phyloP scores from a whole-genome alignment of 2,797 vertebrate species.

The Parauchenoglanis ngamensis region DNA sequence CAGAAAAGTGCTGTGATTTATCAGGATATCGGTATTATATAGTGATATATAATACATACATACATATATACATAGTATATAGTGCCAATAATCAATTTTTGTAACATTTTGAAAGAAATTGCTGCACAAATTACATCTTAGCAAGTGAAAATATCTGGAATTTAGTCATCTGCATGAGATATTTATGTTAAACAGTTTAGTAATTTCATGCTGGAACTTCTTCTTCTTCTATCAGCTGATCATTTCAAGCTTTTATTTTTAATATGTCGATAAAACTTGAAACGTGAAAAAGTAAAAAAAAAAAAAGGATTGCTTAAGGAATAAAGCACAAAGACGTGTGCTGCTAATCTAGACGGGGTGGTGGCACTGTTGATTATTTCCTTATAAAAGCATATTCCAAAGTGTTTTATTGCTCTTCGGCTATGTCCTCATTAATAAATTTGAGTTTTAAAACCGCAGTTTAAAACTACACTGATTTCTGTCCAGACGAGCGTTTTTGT shows the following conservation, averaged over 20 bases:
- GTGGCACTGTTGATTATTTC: not conserved
- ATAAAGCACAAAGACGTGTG: no score
- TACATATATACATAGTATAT: no score
- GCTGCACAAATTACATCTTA: no score
- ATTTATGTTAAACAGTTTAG: not conserved
- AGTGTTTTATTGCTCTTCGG: not conserved
- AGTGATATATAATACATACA: not conserved
- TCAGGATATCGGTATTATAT: not conserved
- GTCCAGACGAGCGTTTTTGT: no score
- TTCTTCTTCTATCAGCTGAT: not conserved
- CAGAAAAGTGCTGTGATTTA: not conserved
- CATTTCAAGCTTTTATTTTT: no score
- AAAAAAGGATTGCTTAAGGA: no score
- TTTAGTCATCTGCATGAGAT: not conserved
- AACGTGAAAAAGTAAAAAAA: not conserved
- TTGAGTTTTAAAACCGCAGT: no score
- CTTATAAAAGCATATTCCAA: not conserved
- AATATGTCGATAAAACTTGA: not conserved
- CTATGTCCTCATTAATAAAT: no score
- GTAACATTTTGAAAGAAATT: not conserved
- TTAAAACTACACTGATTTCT: no score
- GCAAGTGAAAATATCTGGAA: not conserved
- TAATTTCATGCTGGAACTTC: not conserved
- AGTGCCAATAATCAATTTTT: not conserved
- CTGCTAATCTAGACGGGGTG: no score